phyloP scores from a whole-genome alignment of 2,113 vertebrate genomes.

The Strix aluco region DNA sequence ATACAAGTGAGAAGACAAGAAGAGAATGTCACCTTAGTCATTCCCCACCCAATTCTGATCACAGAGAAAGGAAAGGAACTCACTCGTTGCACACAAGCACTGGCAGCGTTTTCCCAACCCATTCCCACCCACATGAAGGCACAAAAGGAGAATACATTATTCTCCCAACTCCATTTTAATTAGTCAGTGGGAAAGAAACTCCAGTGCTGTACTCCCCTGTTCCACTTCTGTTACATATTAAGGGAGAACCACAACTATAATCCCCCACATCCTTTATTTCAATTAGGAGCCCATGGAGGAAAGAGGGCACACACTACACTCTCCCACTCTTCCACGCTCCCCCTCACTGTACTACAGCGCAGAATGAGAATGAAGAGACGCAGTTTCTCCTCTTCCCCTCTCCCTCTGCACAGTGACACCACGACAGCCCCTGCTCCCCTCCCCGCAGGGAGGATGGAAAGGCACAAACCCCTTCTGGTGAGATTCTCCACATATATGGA shows the following conservation, averaged over 20 bases:
- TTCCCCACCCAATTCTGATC: background rate
- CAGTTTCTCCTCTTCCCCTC: background rate
- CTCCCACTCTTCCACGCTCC: background rate
- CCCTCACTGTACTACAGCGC: background rate
- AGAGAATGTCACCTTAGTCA: background rate
- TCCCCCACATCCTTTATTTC: background rate
- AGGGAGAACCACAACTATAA: background rate
- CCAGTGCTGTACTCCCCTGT: background rate
- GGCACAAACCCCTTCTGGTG: background rate
- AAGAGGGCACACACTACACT: background rate
- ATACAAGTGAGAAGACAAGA: background rate
- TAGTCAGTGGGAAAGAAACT: background rate
- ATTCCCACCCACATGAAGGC: background rate
- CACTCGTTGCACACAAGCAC: background rate
- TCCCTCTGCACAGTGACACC: background rate
- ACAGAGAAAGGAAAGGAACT: background rate
- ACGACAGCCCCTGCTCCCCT: background rate
- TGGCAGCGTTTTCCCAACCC: background rate
- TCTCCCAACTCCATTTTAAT: background rate
- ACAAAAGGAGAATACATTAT: background rate
- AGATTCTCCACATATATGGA: background rate
- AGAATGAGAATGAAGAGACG: background rate
- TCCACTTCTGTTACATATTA: background rate
- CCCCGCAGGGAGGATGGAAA: background rate
- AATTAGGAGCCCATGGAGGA: accelerated